Conservation (phyloP, 2,797 vertebrate genomes). For the Hephaestus fuliginosus region DNA sequence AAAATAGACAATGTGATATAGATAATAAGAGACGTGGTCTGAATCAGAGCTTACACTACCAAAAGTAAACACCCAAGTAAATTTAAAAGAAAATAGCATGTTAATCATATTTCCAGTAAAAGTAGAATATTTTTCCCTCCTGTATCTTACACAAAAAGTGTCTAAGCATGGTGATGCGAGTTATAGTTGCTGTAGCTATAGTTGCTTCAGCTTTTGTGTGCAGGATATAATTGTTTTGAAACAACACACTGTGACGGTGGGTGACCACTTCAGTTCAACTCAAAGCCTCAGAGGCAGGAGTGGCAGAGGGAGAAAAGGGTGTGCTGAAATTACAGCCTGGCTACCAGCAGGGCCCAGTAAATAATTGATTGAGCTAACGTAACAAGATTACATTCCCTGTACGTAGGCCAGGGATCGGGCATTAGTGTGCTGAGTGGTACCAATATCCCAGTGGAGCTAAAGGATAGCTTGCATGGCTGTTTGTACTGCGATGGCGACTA, state of each 20-base stretch:
- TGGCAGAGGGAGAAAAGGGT: constrained; percentile 33
- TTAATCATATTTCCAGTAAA: neutral
- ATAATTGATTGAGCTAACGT: constrained; percentile 86
- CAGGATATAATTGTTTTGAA: neutral
- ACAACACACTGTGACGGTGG: constrained; percentile 16
- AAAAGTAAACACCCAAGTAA: too few relatives aligned
- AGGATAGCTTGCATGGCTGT: constrained; percentile 7
- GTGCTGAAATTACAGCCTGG: constrained; percentile 85
- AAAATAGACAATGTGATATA: too few relatives aligned
- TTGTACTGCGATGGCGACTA: neutral
- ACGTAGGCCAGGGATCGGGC: constrained; percentile 55
- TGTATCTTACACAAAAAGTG: neutral
- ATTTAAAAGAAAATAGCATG: too few relatives aligned
- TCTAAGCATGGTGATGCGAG: neutral
- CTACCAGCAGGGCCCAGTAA: constrained; percentile 74
- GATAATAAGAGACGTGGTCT: too few relatives aligned
- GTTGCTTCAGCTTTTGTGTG: neutral
- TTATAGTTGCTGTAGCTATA: neutral
- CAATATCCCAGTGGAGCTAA: constrained; percentile 33
- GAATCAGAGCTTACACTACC: too few relatives aligned
- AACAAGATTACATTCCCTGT: constrained; percentile 79
- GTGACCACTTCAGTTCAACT: constrained; percentile 51
- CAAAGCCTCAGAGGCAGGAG: constrained; percentile 38
- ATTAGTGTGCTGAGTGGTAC: constrained; percentile 50
- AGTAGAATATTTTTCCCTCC: neutral